Percentiles rank a stretch among this genome's conserved stretches.
Conservation (phyloP, 2,888 invertebrate species). For the Hermaeophaga mercurialis region DNA sequence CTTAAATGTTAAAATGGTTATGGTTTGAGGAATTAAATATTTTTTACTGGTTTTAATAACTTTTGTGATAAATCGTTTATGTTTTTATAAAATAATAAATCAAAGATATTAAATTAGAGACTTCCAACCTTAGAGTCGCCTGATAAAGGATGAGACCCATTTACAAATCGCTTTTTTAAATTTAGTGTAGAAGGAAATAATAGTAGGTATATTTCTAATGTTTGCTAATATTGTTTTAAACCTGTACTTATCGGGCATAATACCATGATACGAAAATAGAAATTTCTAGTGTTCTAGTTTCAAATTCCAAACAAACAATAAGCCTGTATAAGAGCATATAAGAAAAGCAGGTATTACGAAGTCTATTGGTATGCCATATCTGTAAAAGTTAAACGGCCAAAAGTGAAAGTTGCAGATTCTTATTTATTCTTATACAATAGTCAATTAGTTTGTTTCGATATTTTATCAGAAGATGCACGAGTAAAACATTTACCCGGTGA, state of each 20-base stretch:
- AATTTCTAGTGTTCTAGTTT: background rate
- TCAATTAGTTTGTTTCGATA: conserved; percentile 1
- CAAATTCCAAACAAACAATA: background rate
- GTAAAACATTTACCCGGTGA: background rate
- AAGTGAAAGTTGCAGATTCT: conserved; percentile 20
- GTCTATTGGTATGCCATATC: background rate
- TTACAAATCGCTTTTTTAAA: too few relatives aligned
- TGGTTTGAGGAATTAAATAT: too few relatives aligned
- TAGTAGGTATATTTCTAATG: too few relatives aligned
- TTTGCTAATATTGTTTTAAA: too few relatives aligned
- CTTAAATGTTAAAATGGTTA: too few relatives aligned
- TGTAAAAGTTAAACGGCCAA: conserved; percentile 14
- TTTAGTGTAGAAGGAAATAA: too few relatives aligned
- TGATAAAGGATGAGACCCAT: too few relatives aligned
- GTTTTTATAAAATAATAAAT: too few relatives aligned
- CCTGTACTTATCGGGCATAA: background rate
- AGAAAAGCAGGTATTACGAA: conserved; percentile 1
- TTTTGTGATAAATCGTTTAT: too few relatives aligned
- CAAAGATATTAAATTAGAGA: too few relatives aligned
- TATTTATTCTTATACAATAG: conserved; percentile 17
- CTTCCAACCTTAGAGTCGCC: too few relatives aligned
- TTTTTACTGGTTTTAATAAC: too few relatives aligned
- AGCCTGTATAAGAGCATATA: background rate
- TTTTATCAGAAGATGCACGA: background rate
- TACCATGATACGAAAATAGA: background rate